Base-by-base conservation (phyloP, 2,797 vertebrate genomes). In the Siniperca undulata region DNA sequence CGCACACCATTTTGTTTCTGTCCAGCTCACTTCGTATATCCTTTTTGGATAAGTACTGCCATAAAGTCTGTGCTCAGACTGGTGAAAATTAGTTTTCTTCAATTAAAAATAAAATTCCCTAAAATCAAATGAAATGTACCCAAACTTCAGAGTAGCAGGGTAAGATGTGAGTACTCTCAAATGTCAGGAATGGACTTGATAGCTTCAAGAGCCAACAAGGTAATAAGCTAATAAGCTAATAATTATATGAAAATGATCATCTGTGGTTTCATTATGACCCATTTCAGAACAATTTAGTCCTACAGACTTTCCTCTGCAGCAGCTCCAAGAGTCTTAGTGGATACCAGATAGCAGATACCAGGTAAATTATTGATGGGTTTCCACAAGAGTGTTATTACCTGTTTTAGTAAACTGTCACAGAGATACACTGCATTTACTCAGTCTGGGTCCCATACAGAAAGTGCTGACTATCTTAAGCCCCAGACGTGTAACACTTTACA, bases 241-340 rank as follows among this genome's bases (percentile, higher is more conserved):
- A 50, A 62, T 80, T 34, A 62, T 0, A 19, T 52, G 11, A 70
- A 70, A 42, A 69, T 16, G 38, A 77, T 64, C 4, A 61, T 73
- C 53, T 69, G 30, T 34, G 9, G 40, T 34, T 48, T 17, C 53
- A 1, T 1, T 24, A 22, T 46, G 62, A 74, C 13, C 68, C 38
- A 38, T 56, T 62, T 70, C n/a, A 66, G 19, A 73, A 65, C 6
- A 55, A 70, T 67, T 42, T 16, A 44, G 56, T 56, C 19, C 6
- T 0, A 13, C 19, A 17, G 50, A 36, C 65, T 61, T 40, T 75
- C 9, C 13, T 46, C 60, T 9, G 46, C 42, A 40, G 42, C 38
- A 34, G 46, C 24, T 59, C 42, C 2, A 7, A 19, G 20, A 77
- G 62, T 20, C 34, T 53, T 5, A 19, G 14, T 64, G 34, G 30